Conservation (phyloP, 2,888 invertebrate species). For the Crepidodera aurea region DNA sequence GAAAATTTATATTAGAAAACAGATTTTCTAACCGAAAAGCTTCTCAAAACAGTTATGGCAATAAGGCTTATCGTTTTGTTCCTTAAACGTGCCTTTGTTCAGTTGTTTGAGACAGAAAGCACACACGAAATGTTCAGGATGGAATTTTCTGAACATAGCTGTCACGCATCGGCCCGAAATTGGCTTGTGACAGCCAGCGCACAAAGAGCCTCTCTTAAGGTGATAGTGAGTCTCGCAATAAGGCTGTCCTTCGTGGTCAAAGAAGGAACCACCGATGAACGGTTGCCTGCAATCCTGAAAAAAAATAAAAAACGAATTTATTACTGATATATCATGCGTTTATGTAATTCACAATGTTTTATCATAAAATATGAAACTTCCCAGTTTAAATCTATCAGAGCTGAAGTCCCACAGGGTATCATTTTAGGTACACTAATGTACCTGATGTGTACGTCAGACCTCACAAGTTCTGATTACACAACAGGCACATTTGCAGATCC, state of each 20-base stretch:
- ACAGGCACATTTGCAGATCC: too few relatives aligned
- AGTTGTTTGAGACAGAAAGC: slow-evolving; percentile 98
- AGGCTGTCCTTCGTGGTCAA: slow-evolving; percentile 97
- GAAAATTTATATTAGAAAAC: neutral
- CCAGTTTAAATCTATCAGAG: too few relatives aligned
- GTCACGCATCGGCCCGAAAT: slow-evolving; percentile 98
- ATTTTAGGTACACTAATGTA: too few relatives aligned
- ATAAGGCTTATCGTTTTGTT: slow-evolving; percentile 98
- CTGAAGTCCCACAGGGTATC: too few relatives aligned
- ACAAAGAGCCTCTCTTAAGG: slow-evolving; percentile 94
- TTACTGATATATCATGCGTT: neutral
- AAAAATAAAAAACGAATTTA: slow-evolving; percentile 36
- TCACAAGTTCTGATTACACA: too few relatives aligned
- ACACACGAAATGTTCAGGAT: slow-evolving; percentile 99
- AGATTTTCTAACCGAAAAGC: slow-evolving; percentile 77
- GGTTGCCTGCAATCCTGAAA: slow-evolving; percentile 95
- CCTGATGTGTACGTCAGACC: too few relatives aligned
- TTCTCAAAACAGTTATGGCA: slow-evolving; percentile 98
- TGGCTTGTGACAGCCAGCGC: slow-evolving; percentile 97
- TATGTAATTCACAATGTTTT: too few relatives aligned
- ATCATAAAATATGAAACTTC: too few relatives aligned
- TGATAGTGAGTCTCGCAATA: slow-evolving; percentile 99
- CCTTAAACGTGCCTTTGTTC: slow-evolving; percentile 99
- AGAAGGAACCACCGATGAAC: slow-evolving; percentile 97
- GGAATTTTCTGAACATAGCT: slow-evolving; percentile 98